Evolutionary conservation across 2,113 vertebrate genomes (phyloP).

Genomic region (Lepidothrix coronata): DNA sequence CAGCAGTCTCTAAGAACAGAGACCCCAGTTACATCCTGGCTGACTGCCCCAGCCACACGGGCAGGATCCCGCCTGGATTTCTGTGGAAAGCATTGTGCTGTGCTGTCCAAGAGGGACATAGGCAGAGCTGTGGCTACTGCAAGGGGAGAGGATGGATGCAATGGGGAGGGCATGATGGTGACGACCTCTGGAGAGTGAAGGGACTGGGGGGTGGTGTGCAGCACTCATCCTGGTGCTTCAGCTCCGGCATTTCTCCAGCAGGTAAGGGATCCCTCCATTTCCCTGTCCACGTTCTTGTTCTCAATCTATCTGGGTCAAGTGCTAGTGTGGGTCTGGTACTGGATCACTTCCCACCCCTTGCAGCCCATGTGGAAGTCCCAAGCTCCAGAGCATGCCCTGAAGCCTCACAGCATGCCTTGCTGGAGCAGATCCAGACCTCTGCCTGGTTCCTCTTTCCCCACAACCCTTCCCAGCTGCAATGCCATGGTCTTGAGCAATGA

Average conservation of each 20-base stretch:
- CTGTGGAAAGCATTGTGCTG: neutral
- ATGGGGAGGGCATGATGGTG: neutral
- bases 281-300: neutral
- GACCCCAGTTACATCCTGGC: neutral
- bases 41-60: too few species aligned
- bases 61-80: neutral
- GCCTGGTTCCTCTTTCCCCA: neutral
- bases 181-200: neutral
- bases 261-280: neutral
- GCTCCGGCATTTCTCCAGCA: neutral
- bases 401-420: neutral
- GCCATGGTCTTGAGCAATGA: neutral
- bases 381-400: neutral
- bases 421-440: neutral
- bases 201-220: neutral
- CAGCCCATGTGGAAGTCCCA: neutral
- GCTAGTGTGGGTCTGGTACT: accelerated
- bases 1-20: neutral
- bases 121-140: neutral
- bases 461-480: neutral
- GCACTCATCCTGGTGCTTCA: neutral
- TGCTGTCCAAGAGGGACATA: neutral
- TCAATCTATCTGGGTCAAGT: neutral
- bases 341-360: neutral
- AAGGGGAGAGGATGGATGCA: neutral